Conservation (phyloP, 1,140 invertebrate species). For the Drosophila murphyi region DNA sequence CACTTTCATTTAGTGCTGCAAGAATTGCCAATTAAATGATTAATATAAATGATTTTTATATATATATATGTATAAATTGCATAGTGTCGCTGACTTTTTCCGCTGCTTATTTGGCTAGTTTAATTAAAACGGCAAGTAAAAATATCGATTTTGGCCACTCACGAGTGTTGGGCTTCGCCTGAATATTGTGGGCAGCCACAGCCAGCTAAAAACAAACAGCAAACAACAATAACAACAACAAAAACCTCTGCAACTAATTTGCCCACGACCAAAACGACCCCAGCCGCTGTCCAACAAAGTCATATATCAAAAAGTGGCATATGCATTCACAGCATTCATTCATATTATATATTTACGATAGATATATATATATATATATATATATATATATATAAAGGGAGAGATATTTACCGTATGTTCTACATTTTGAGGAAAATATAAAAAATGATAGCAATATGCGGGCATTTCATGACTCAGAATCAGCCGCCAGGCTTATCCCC, state of each 20-base stretch:
- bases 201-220: too few species aligned
- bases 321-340: conserved; percentile 12
- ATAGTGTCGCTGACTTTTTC: conserved; percentile 21
- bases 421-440: conserved; percentile 41
- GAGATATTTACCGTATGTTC: conserved; percentile 26
- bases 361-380: too few species aligned
- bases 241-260: background rate
- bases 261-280: background rate
- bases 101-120: conserved; percentile 30
- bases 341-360: too few species aligned
- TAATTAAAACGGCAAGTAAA: conserved; percentile 26
- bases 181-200: too few species aligned
- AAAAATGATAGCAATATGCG: conserved; percentile 66
- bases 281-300: background rate
- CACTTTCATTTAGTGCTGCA: conserved; percentile 45
- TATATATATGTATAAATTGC: conserved; percentile 21
- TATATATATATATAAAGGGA: background rate
- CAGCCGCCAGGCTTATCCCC: conserved; percentile 50
- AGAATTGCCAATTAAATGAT: conserved; percentile 52
- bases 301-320: conserved; percentile 61
- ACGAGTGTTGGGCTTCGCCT: too few species aligned
- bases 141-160: conserved; percentile 3
- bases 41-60: conserved; percentile 57
- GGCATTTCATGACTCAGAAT: conserved; percentile 61
- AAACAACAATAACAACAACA: background rate